phyloP scores from a whole-genome alignment of 92 coral and sea anemone genomes.

The Bergia puertoricense region DNA sequence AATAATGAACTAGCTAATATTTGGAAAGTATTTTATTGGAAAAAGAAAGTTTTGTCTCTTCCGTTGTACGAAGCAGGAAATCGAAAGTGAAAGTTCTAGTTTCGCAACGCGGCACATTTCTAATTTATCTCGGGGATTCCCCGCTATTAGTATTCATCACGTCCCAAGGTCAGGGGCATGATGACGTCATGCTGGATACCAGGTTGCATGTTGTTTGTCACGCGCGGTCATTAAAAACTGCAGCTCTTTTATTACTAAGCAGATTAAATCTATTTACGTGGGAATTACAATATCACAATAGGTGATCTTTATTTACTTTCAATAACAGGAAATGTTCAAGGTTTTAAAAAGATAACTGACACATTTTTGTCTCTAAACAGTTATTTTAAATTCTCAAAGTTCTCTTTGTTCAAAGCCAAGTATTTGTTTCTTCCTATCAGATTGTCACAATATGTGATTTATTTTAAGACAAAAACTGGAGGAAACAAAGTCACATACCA shows the following conservation, averaged over 20 bases:
- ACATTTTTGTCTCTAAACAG: too few species aligned
- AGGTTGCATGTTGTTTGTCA: neutral
- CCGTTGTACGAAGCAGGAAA: too few species aligned
- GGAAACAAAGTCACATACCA: neutral
- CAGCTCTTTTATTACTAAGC: too few species aligned
- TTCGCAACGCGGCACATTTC: neutral
- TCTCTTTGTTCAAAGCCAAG: neutral
- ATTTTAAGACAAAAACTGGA: too few species aligned
- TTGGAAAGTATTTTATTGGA: neutral
- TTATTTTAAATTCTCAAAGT: neutral
- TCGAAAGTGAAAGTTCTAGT: slow-evolving; percentile 3
- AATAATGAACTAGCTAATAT: neutral
- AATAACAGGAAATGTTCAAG: neutral
- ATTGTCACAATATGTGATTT: neutral
- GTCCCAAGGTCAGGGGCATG: slow-evolving; percentile 5
- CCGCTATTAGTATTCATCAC: slow-evolving; percentile 9
- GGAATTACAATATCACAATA: neutral
- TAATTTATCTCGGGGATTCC: slow-evolving; percentile 47
- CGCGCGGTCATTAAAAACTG: neutral
- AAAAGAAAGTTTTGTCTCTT: neutral
- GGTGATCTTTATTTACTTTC: neutral
- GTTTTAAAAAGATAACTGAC: too few species aligned
- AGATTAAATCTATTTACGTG: too few species aligned
- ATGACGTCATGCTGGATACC: neutral
- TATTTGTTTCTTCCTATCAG: neutral